phyloP scores from a whole-genome alignment of 2,888 invertebrate species.

The Hoplodrina ambigua region DNA sequence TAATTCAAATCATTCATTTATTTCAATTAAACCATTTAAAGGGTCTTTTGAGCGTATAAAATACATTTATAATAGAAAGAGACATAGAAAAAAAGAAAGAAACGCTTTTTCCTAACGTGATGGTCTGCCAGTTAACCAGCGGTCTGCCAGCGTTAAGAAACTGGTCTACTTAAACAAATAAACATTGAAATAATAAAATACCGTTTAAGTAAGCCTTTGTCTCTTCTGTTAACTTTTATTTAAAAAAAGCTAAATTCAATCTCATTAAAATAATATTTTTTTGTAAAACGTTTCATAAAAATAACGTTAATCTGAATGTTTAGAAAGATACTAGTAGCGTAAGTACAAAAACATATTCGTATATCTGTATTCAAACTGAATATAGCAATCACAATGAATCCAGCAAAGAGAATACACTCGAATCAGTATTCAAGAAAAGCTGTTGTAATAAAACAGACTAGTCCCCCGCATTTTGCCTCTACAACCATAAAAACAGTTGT shows the following conservation, averaged over 20 bases:
- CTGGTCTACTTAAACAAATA: not conserved
- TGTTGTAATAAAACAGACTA: constrained; percentile 49
- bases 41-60: no score
- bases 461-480: constrained; percentile 35
- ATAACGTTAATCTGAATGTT: not conserved
- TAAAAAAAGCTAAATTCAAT: not conserved
- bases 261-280: not conserved
- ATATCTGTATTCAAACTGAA: constrained; percentile 35
- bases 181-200: not conserved
- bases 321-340: not conserved
- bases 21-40: no score
- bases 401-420: constrained; percentile 31
- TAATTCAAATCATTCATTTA: no score
- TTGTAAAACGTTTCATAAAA: not conserved
- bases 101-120: no score
- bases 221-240: no score
- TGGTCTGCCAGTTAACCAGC: no score
- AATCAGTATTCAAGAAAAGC: constrained; percentile 60
- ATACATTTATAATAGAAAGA: no score
- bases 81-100: no score
- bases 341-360: not conserved
- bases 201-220: not conserved
- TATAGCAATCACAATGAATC: constrained; percentile 42
- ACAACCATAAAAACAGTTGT: constrained; percentile 43
- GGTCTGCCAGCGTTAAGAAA: no score